Evolutionary conservation across 2,113 vertebrate species (phyloP), one percentile per base, ranked within the genome.

Genomic region (Psephotus haematonotus): DNA sequence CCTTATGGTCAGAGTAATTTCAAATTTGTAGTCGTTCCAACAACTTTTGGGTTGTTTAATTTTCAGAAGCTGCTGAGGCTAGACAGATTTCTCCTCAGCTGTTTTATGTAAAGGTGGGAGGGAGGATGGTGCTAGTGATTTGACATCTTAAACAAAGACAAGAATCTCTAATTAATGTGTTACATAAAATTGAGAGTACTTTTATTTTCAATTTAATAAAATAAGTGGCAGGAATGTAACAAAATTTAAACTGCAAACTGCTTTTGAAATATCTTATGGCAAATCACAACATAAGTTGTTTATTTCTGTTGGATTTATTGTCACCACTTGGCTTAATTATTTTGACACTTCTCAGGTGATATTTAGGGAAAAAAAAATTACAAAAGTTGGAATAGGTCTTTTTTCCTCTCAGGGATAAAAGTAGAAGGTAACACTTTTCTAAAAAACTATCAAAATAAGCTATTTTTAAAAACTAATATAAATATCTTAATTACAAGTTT

Each of bases 241-340:
- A 50, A 92, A 78, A 60, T 47, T 59, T 80, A 72, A 88, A 62
- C 25, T 60, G 31, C n/a, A 67, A 93, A 50, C 11, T 57, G 5
- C 41, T 87, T 44, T 17, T 90, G 23, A 93, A 88, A 86, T 90
- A 92, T 69, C 65, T 89, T 63, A 80, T 17, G 19, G 24, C 18
- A 82, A 94, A 74, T 79, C 43, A 55, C 12, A 44, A 69, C 37
- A 71, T 57, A 24, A 69, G 20, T 41, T 88, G 24, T 92, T 95
- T 93, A 75, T 91, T 96, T 96, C 37, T 80, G 2, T 94, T 90
- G 31, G n/a, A 13, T 28, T 90, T 88, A 71, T 74, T 95, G 22
- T 7, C 47, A 87, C 13, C 43, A 84, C 41, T 88, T 86, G 90
- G 89, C 49, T 49, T 82, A 95, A 92, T 88, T 91, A 85, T 94